Base-by-base conservation (phyloP, 2,888 invertebrate genomes). In the Lomographa bimaculata region DNA sequence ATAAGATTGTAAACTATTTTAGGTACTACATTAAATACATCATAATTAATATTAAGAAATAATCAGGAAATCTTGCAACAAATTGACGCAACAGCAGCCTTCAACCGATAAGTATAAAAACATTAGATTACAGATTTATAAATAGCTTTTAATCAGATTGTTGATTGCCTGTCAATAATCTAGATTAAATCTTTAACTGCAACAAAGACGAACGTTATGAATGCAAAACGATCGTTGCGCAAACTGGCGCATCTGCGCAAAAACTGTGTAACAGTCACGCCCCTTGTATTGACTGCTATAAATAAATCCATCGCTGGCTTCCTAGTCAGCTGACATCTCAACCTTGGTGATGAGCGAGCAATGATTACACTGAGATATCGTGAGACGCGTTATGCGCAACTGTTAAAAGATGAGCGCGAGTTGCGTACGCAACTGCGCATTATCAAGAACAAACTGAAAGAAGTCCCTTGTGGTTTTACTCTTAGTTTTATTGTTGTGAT, bases 261-360 rank as follows among this genome's bases (percentile, higher is more conserved):
- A 64, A 60, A 10, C 50, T 40, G 64, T 61, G 59, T 60, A 60
- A 64, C 42, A 60, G 64, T 55, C 65, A 63, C 64, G 65, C 71
- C 71, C 55, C 54, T 50, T 46, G 42, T 44, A 44, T 46, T 27
- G 48, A 35, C 28, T 11, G 48, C 61, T 72, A 72, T 63, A 68
- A 72, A 72, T 75, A 75, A 54, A 54, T 36, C 52, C 70, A 71
- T 62, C 54, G 64, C 61, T 52, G 42, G 64, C 75, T 81, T 81
- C 79, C 81, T 75, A 66, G 62, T 79, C 66, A 68, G 62, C 60
- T 71, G 71, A 68, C 53, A 46, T 25, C 20, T 25, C 49, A 59
- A 56, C 73, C 73, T 77, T 77, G 73, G 38, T 49, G 51, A 60
- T 41, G 37, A 43, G 26, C 47, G 25, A 40, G 45, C 39, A 45